Evolutionary conservation across 2,113 vertebrate species (phyloP).

Genomic region (Noctilio leporinus): DNA sequence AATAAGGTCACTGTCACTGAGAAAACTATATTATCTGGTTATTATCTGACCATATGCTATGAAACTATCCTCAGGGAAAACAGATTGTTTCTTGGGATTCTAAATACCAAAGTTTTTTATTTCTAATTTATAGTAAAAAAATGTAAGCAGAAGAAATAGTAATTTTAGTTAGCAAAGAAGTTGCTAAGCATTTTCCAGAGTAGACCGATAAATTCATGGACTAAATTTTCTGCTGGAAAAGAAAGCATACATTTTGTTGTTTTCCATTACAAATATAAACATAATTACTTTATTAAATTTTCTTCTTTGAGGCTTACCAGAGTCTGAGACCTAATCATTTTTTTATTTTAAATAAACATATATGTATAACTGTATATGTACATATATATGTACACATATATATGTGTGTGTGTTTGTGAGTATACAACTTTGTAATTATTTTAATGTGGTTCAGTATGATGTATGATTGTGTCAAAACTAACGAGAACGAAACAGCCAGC

Average conservation of each 20-base stretch:
- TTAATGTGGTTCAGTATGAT: constrained; percentile 37
- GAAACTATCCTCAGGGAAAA: neutral
- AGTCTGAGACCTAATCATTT: neutral
- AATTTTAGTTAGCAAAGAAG: neutral
- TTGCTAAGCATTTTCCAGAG: neutral
- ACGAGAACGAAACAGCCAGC: constrained; percentile 38
- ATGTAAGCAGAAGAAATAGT: neutral
- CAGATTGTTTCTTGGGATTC: neutral
- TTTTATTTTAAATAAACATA: neutral
- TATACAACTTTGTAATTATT: constrained; percentile 24
- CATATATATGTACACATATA: neutral
- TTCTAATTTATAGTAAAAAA: neutral
- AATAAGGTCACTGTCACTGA: neutral
- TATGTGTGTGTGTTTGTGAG: neutral
- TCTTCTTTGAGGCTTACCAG: neutral
- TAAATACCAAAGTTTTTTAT: neutral
- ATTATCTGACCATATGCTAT: neutral
- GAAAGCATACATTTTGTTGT: neutral
- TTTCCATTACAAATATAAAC: neutral
- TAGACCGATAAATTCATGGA: neutral
- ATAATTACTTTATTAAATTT: neutral
- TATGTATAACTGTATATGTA: neutral
- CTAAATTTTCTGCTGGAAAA: neutral
- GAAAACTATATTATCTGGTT: neutral
- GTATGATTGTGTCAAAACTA: constrained; percentile 26